phyloP scores from a whole-genome alignment of 1,140 invertebrate genomes.

The Diorhabda elongata region DNA sequence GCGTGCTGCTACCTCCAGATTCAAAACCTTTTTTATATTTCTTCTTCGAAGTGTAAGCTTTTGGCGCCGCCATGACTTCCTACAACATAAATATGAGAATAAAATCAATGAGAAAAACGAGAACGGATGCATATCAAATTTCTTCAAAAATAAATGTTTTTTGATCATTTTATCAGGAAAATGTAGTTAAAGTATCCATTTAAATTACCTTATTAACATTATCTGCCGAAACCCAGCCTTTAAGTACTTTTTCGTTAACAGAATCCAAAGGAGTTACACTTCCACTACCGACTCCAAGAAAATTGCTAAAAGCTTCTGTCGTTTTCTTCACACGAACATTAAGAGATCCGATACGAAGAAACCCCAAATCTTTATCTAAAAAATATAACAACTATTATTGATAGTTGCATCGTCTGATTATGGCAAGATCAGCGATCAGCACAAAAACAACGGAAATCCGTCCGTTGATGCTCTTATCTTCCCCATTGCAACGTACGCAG shows the following conservation, averaged over 20 bases:
- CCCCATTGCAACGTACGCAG: too few relatives aligned
- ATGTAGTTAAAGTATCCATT: conserved; percentile 7
- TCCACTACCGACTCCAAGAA: conserved; percentile 68
- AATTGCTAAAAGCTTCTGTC: conserved; percentile 84
- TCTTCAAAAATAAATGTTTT: background rate
- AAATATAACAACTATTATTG: background rate
- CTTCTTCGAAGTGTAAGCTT: conserved; percentile 59
- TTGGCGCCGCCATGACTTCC: conserved; percentile 68
- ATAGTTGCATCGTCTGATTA: background rate
- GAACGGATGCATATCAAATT: background rate
- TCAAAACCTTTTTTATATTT: conserved; percentile 52
- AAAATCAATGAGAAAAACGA: background rate
- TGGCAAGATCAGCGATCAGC: background rate
- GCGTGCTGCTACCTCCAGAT: conserved; percentile 54
- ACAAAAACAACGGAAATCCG: background rate
- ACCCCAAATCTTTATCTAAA: conserved; percentile 76
- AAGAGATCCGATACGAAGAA: conserved; percentile 84
- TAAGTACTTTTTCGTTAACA: conserved; percentile 60
- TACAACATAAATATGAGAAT: conserved; percentile 39
- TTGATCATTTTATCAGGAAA: background rate
- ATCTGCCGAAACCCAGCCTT: conserved; percentile 83
- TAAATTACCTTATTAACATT: conserved; percentile 64
- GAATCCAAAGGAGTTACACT: conserved; percentile 39
- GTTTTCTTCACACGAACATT: conserved; percentile 89
- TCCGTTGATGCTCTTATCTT: too few relatives aligned